phyloP scores from a whole-genome alignment of 2,797 vertebrate genomes.

The Coregonus suidteri region DNA sequence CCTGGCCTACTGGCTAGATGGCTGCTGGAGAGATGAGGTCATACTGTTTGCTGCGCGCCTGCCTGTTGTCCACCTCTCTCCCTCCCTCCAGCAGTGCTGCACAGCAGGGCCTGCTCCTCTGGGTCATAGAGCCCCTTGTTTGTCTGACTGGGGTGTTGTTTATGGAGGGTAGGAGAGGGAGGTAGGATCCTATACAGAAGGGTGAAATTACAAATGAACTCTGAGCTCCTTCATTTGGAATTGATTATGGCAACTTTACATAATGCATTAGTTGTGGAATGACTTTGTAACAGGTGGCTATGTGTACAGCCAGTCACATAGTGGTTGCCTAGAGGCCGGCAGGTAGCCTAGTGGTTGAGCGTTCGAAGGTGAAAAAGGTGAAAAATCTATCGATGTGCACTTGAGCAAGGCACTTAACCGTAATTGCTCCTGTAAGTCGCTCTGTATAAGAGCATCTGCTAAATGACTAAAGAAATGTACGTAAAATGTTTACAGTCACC shows the following conservation, averaged over 20 bases:
- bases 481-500: no score
- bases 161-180: neutral
- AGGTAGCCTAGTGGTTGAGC: no score
- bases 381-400: no score
- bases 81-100: conserved; percentile 65
- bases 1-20: conserved; percentile 34
- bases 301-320: neutral
- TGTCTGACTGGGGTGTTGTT: conserved; percentile 50
- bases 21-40: conserved; percentile 73
- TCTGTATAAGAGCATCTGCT: no score
- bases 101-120: conserved; percentile 19
- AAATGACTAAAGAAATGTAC: no score
- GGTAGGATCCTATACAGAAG: conserved; percentile 10
- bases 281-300: neutral
- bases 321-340: no score
- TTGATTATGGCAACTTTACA: neutral
- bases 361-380: no score
- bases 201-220: neutral
- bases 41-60: conserved; percentile 65
- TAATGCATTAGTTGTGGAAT: neutral
- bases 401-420: no score
- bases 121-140: conserved; percentile 34
- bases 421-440: no score
- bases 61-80: conserved; percentile 54
- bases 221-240: neutral